Percentiles rank a stretch among this genome's conserved stretches.
These are phyloP conservation scores for Lerema accius DNA, from an alignment of 1,140 invertebrate genomes.

Conservation along the genomic window DNA sequence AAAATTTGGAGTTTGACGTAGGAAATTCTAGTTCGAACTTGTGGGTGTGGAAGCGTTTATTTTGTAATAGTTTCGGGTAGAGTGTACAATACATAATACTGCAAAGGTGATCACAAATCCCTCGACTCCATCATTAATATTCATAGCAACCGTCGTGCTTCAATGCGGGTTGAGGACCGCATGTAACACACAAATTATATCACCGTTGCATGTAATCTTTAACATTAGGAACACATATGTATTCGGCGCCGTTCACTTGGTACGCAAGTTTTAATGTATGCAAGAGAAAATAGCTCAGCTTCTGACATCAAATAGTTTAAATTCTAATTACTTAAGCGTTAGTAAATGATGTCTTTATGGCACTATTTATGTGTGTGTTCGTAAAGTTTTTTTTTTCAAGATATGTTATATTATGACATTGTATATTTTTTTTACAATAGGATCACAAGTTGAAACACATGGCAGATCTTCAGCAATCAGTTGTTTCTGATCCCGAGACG, in stretches of 20 bases:
- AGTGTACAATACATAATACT: not conserved
- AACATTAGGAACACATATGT: conserved; percentile 21
- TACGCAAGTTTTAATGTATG: conserved; percentile 11
- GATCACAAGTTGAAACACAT: conserved; percentile 98
- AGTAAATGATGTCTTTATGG: too few relatives aligned
- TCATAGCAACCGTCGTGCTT: conserved; percentile 57
- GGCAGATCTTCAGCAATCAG: conserved; percentile 97
- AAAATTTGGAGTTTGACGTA: too few relatives aligned
- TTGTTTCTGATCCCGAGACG: conserved; percentile 95
- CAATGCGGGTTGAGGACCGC: conserved; percentile 41
- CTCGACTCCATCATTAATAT: conserved; percentile 66
- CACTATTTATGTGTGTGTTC: too few relatives aligned
- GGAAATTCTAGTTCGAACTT: too few relatives aligned
- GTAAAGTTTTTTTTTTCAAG: too few relatives aligned
- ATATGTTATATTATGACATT: too few relatives aligned
- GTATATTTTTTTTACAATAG: conserved; percentile 78
- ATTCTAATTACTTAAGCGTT: conserved; percentile 1
- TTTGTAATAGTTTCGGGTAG: too few relatives aligned
- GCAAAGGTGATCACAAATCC: not conserved
- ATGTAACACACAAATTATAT: conserved; percentile 38
- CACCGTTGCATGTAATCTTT: conserved; percentile 34
- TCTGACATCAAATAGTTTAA: conserved; percentile 1
- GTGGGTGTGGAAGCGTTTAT: too few relatives aligned
- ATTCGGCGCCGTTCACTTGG: conserved; percentile 4
- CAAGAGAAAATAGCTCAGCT: not conserved